Percentiles rank a stretch among this genome's conserved stretches.
Conservation (phyloP, 2,888 invertebrate species). For the Yponomeuta malinellus region DNA sequence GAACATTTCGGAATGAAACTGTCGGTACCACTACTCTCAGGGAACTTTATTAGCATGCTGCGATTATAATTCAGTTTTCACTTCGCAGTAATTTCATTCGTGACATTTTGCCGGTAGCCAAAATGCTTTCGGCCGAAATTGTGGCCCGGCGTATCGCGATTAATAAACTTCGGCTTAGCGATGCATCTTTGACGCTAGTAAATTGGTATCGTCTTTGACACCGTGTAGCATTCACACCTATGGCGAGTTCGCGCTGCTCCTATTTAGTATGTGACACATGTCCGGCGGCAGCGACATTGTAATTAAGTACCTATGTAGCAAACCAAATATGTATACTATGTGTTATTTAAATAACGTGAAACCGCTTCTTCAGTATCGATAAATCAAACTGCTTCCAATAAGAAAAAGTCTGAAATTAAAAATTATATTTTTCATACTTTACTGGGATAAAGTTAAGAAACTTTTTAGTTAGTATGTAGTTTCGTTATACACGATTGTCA, state of each 20-base stretch:
- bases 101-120: constrained; percentile 12
- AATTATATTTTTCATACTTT: too few species aligned
- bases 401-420: too few species aligned
- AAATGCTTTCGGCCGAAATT: not conserved
- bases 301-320: not conserved
- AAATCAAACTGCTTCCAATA: too few species aligned
- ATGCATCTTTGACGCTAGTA: not conserved
- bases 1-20: too few species aligned
- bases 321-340: not conserved
- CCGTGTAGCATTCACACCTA: too few species aligned
- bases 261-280: constrained; percentile 1
- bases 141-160: not conserved
- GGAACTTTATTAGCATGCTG: not conserved
- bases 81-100: constrained; percentile 4
- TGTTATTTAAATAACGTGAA: not conserved
- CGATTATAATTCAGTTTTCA: constrained; percentile 7
- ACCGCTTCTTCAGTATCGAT: too few species aligned
- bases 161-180: not conserved
- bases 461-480: too few species aligned
- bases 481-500: too few species aligned
- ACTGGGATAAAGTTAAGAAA: too few species aligned
- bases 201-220: not conserved
- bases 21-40: not conserved
- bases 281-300: not conserved
- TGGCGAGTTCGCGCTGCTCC: not conserved